Evolutionary conservation across 2,797 vertebrate genomes (phyloP).

Genomic region (Sebastes baramenuke): DNA sequence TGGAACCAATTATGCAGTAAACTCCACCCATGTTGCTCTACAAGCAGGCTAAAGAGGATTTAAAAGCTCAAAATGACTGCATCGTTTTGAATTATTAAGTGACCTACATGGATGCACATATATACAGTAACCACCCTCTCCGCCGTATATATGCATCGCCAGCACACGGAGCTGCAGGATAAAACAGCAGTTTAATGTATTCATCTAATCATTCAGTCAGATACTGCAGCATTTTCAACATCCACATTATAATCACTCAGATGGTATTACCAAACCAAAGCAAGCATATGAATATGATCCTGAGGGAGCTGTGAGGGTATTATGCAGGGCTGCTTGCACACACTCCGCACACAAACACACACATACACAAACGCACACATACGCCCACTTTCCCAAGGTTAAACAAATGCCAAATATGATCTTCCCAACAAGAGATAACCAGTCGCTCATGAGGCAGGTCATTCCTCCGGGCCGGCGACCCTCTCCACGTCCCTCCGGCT

Average conservation of each 20-base stretch:
- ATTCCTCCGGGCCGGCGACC: constrained; percentile 50
- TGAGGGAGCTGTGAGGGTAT: constrained; percentile 64
- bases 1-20: constrained; percentile 60
- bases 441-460: constrained; percentile 67
- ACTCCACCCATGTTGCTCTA: constrained; percentile 29
- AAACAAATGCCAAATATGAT: constrained; percentile 76
- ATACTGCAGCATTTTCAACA: constrained; percentile 64
- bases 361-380: constrained; percentile 3
- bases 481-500: constrained; percentile 49
- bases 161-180: constrained; percentile 29
- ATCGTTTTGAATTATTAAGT: constrained; percentile 67
- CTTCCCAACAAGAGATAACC: constrained; percentile 68
- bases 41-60: constrained; percentile 44
- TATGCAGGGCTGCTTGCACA: constrained; percentile 47
- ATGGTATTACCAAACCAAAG: constrained; percentile 73
- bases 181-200: constrained; percentile 58
- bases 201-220: constrained; percentile 68
- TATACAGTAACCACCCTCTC: constrained; percentile 10
- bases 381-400: constrained; percentile 73
- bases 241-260: constrained; percentile 67
- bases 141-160: neutral
- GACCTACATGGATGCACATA: constrained; percentile 44
- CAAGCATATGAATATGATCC: constrained; percentile 75
- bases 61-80: constrained; percentile 49
- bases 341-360: constrained; percentile 9